Base-by-base conservation (phyloP, 2,888 invertebrate species). In the Amblyjoppa proteus region DNA sequence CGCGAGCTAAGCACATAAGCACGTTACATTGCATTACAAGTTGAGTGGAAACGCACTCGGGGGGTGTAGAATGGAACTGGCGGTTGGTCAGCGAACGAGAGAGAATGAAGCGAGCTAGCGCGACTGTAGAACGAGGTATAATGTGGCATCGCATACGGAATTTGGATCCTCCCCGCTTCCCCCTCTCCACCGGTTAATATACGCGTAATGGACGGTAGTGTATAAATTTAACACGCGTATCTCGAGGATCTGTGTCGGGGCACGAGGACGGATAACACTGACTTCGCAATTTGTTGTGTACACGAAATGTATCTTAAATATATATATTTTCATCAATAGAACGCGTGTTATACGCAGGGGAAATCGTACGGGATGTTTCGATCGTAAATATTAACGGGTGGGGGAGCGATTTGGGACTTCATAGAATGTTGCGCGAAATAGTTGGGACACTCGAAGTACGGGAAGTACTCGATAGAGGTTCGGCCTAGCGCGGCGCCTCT, bases 1-100 rank as follows among this genome's bases (percentile, higher is more conserved):
- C 76, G 86, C 84, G 82, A 85, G 81, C 74, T 88, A 85, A 89
- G 88, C 88, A 86, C 86, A 85, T 87, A 90, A 89, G 88, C 89
- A 87, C 90, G 88, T 91, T 90, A 89, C 89, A 83, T 89, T 86
- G 88, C 89, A 88, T 89, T 91, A 90, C 91, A 89, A 90, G 89
- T 90, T 89, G 89, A 86, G 88, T 88, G 90, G 88, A 89, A 90
- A 90, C 86, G 85, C 89, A 88, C 80, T 71, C 87, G 78, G 75
- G 70, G 74, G 49, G 71, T 66, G 61, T 38, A 31, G 70, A 34
- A 64, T 53, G 51, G 31, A 31, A 41, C 20, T 51, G 38, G 51
- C 75, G 75, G 51, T 64, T 45, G 79, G 79, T 70, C 51, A 38
- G 61, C 64, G 49, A 64, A 56, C 31, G 71, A 68, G 68, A 41